Base-by-base conservation (phyloP, 2,113 vertebrate genomes). In the Cnemophilus loriae region DNA sequence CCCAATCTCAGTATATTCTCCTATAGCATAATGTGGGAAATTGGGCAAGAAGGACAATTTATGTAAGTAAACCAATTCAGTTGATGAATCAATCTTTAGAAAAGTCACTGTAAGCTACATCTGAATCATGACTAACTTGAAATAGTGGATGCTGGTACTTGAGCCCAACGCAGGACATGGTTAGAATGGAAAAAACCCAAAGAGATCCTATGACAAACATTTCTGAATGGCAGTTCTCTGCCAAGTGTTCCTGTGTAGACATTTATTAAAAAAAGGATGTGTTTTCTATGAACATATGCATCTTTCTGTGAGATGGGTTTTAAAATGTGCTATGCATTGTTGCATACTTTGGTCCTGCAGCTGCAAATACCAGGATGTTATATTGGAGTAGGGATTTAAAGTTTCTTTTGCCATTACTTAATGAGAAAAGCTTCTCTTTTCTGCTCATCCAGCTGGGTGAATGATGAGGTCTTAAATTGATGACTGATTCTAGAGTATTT, bases 401-500 rank as follows among this genome's bases (percentile, higher is more conserved):
- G 47, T 67, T 92, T 77, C n/a, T 78, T 56, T 61, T 92, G 76
- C 92, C 20, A 9, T 92, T 76, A 64, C 57, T 89, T 89, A 91
- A 84, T 89, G 55, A 87, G 82, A 61, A 90, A 90, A 86, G 32
- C 63, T 92, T 80, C 49, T 76, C 49, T 77, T 32, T 95, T 67
- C 60, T 20, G 6, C 89, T 63, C 27, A 10, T 63, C 35, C 90
- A 53, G 10, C 68, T 89, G 76, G 46, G 37, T 94, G 42, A 84
- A n/a, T 64, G 79, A 64, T 83, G 87, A 69, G 41, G 41, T 80
- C 67, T 94, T 92, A 81, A 90, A 84, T 30, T 67, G 64, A 65
- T 86, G 68, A 84, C 46, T 73, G 89, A 80, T 90, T 92, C 46
- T 69, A 91, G 84, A 86, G 79, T 89, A 79, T 89, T 95, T 92